Evolutionary conservation across 2,113 vertebrate genomes (phyloP).

Genomic region (Nycticorax nycticorax): DNA sequence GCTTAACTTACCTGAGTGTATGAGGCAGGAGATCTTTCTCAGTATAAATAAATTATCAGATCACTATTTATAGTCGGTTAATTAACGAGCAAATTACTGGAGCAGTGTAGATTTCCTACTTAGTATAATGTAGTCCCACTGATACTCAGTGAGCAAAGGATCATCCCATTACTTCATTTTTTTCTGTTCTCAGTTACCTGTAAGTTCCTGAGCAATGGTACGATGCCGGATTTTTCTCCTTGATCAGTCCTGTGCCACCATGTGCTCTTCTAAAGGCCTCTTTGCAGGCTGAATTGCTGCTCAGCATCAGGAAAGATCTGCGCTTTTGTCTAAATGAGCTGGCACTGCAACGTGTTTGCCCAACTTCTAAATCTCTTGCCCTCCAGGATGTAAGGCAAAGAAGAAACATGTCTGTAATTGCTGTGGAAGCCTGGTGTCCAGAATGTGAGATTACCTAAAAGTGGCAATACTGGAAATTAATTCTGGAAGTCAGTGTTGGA

Average conservation of each 20-base stretch:
- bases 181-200: not conserved
- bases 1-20: constrained; percentile 7
- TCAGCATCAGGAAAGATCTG: not conserved
- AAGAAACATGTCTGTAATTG: not conserved
- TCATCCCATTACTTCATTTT: not conserved
- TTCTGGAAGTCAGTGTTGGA: not conserved
- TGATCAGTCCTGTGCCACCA: not conserved
- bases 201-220: not conserved
- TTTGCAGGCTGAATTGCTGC: not conserved
- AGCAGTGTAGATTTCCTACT: not conserved
- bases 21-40: constrained; percentile 2
- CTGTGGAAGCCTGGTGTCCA: not conserved
- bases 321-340: not conserved
- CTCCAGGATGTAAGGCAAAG: not conserved
- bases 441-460: not conserved
- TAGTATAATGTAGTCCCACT: not conserved
- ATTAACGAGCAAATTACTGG: constrained; percentile 36
- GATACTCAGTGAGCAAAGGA: not conserved
- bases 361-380: not conserved
- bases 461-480: not conserved
- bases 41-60: constrained; percentile 47
- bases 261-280: not conserved
- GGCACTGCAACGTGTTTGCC: not conserved
- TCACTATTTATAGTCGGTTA: constrained; percentile 23
- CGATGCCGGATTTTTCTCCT: not conserved